Evolutionary conservation across 2,888 invertebrate species (phyloP), one percentile per base, ranked within the genome.

Genomic region (Drosophila nr. perissopoda): DNA sequence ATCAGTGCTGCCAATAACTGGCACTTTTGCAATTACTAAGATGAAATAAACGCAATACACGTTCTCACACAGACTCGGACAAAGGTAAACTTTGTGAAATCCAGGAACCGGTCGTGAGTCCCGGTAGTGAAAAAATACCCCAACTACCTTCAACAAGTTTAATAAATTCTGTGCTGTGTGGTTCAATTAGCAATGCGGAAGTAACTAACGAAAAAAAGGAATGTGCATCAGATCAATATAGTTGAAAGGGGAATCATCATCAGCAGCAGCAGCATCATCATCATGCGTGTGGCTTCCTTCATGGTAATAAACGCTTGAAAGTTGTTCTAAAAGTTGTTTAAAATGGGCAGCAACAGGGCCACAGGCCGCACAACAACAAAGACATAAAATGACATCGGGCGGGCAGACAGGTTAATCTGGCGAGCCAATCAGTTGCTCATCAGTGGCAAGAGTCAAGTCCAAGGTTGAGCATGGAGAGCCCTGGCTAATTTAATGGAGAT

Each of bases 281-380:
- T 51, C 2, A 56, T 54, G 54, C 54, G 36, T 54, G 36, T 7
- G 36, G 58, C 63, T 67, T 56, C 54, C 49, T 49, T 5, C 71
- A 73, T 64, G 69, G 59, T 69, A 63, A 76, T 76, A 69, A 79
- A 59, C 33, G 59, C 72, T 89, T 78, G 88, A 87, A 87, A 87
- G 87, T 87, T 85, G 90, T 82, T 87, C 77, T 71, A 79, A 76
- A 76, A 78, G 81, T 80, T 65, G 78, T 80, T 78, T 62, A 65
- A 64, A 56, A 29, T 38, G 68, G 68, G 29, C 54, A 69, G 58
- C 33, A 58, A 56, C 71, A 64, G 29, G 53, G 61, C 58, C 60
- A 71, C 57, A 45, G 56, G 58, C 63, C 48, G 45, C 38, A 38
- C 49, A 52, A 21, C 21, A 21, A 21, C 21, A 45, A 51, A 57